Percentiles rank a stretch among this genome's conserved stretches.
phyloP scores from a whole-genome alignment of 2,888 invertebrate species.

The Dolichopus griseipennis region DNA sequence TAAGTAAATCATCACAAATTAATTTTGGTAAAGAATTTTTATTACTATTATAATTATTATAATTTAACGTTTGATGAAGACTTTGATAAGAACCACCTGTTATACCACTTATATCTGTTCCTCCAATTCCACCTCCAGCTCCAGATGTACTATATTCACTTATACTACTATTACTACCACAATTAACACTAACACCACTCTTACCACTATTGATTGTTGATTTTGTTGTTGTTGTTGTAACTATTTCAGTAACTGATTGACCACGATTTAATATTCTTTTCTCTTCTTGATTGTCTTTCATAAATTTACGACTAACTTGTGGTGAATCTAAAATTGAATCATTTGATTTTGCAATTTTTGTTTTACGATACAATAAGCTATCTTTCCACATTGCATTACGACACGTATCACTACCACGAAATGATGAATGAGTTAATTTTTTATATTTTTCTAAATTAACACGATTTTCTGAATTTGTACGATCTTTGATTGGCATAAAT shows the following conservation, averaged over 20 bases:
- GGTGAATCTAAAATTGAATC: constrained; percentile 40
- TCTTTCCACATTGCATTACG: constrained; percentile 38
- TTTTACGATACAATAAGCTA: constrained; percentile 43
- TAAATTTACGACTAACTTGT: constrained; percentile 30
- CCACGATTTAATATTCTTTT: constrained; percentile 31
- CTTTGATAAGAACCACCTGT: constrained; percentile 17
- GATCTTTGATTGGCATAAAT: constrained; percentile 40
- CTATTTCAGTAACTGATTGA: constrained; percentile 30
- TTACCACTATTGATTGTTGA: constrained; percentile 24
- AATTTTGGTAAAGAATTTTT: neutral
- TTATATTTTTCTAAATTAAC: constrained; percentile 41
- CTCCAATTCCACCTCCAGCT: too few species aligned
- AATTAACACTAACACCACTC: constrained; percentile 39
- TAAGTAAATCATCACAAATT: neutral
- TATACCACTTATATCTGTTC: too few species aligned
- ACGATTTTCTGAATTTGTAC: constrained; percentile 41
- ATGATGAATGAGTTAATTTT: constrained; percentile 41
- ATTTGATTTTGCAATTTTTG: constrained; percentile 42
- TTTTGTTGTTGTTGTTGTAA: constrained; percentile 27
- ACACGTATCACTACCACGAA: constrained; percentile 39
- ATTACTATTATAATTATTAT: neutral
- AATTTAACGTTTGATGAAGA: neutral
- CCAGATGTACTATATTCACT: constrained; percentile 36
- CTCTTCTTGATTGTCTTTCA: constrained; percentile 37
- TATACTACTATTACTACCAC: constrained; percentile 33